Conservation (phyloP, 2,888 invertebrate species). For the Laothoe populi region DNA sequence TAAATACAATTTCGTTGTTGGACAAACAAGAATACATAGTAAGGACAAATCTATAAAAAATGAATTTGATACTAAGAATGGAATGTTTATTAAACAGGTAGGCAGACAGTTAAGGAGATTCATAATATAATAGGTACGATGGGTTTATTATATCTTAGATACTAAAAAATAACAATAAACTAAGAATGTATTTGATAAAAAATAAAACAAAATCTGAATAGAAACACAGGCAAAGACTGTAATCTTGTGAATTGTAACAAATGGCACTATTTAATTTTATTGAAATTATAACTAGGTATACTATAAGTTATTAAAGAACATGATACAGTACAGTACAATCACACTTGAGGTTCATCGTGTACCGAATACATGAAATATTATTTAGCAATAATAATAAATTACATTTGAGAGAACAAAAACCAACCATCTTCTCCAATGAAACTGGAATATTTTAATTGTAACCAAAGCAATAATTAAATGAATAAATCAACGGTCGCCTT, state of each 20-base stretch:
- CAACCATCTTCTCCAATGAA: no score
- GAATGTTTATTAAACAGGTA: conserved; percentile 9
- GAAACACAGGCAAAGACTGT: neutral
- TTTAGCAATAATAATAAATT: neutral
- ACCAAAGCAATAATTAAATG: no score
- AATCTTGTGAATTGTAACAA: conserved; percentile 37
- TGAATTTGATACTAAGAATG: neutral
- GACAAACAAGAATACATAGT: neutral
- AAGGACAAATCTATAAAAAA: neutral
- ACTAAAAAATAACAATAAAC: neutral
- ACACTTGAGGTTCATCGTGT: conserved; percentile 8
- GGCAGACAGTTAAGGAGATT: neutral
- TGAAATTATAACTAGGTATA: conserved; percentile 9
- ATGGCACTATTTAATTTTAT: conserved; percentile 38
- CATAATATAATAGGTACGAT: neutral
- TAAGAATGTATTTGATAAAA: neutral
- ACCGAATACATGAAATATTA: neutral
- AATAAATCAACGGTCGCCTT: no score
- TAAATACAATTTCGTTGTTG: conserved; percentile 16
- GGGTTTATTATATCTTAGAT: conserved; percentile 2
- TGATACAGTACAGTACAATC: neutral
- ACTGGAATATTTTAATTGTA: neutral
- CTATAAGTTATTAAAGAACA: neutral
- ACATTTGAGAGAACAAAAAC: no score
- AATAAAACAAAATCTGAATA: neutral